A percentile compares a stretch with the other conserved stretches of the same genome.
phyloP scores from a whole-genome alignment of 1,140 invertebrate species.

The Neodiprion lecontei region DNA sequence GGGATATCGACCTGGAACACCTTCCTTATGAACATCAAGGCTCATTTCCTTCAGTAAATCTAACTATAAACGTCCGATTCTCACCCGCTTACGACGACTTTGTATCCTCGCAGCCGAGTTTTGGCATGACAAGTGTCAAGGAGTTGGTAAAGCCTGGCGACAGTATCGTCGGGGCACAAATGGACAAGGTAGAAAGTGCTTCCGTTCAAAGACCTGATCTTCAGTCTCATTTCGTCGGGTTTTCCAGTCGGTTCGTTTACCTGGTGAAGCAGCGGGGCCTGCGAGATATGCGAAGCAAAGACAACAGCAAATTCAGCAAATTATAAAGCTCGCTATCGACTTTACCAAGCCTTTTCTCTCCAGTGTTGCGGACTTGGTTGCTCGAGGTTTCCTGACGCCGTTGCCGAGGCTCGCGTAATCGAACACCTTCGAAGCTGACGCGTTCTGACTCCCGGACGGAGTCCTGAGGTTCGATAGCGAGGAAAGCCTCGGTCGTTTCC shows the following conservation, averaged over 20 bases:
- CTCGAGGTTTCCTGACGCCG: slow-evolving; percentile 19
- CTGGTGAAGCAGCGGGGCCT: slow-evolving; percentile 46
- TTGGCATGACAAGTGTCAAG: slow-evolving; percentile 43
- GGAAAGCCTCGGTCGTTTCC: neutral
- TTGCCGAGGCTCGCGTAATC: neutral
- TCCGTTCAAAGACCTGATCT: slow-evolving; percentile 53
- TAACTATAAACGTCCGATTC: neutral
- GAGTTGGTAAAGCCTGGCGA: slow-evolving; percentile 47
- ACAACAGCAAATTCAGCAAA: neutral
- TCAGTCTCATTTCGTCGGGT: slow-evolving; percentile 47
- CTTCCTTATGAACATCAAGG: too few species aligned
- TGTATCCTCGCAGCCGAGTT: slow-evolving; percentile 31
- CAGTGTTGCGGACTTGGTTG: slow-evolving; percentile 24
- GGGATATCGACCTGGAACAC: too few species aligned
- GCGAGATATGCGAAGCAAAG: slow-evolving; percentile 18
- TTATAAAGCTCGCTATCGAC: neutral
- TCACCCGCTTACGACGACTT: slow-evolving; percentile 54
- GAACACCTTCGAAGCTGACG: neutral
- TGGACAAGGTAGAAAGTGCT: slow-evolving; percentile 49
- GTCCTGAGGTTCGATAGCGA: neutral
- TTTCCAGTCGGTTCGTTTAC: slow-evolving; percentile 46
- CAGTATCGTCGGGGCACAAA: slow-evolving; percentile 46
- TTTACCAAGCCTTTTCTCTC: slow-evolving; percentile 24
- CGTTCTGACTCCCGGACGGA: neutral
- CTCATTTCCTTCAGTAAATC: neutral